A percentile compares a stretch with the other conserved stretches of the same genome.
Evolutionary conservation across 2,888 invertebrate species (phyloP).

Genomic region (Lochmaea crataegi): DNA sequence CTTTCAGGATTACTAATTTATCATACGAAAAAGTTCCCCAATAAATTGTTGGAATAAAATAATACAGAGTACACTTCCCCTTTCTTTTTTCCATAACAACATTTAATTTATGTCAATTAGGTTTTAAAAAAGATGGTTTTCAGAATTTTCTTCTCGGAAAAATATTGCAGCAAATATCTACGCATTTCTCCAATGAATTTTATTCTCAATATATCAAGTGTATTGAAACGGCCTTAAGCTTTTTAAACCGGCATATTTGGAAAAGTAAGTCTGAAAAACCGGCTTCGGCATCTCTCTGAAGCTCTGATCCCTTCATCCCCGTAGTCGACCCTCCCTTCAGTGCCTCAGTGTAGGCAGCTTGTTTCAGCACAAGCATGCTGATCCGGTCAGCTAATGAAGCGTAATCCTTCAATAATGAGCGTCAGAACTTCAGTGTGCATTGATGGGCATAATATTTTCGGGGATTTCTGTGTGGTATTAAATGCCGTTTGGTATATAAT

Average conservation of each 20-base stretch:
- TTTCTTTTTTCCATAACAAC: no score
- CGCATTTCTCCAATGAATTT: neutral
- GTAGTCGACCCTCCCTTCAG: constrained; percentile 13
- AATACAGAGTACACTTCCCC: no score
- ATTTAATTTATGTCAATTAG: no score
- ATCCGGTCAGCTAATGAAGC: constrained; percentile 63
- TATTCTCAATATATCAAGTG: constrained; percentile 29
- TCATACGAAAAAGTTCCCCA: neutral
- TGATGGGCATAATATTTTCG: constrained; percentile 52
- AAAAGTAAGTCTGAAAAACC: constrained; percentile 28
- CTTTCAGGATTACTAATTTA: neutral
- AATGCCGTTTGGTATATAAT: constrained; percentile 22
- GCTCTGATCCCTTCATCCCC: constrained; percentile 14
- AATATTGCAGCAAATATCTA: no score
- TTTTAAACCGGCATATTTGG: constrained; percentile 24
- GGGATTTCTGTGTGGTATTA: constrained; percentile 9
- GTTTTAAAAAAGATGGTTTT: no score
- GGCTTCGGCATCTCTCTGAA: constrained; percentile 1
- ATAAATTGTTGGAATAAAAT: no score
- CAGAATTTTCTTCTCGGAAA: no score
- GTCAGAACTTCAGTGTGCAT: constrained; percentile 50
- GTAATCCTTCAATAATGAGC: constrained; percentile 64
- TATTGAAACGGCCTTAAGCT: constrained; percentile 19
- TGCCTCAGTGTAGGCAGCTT: constrained; percentile 40
- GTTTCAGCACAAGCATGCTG: constrained; percentile 52